Base-by-base conservation (phyloP, 2,113 vertebrate genomes). In the Sinocyclocheilus rhinocerous region DNA sequence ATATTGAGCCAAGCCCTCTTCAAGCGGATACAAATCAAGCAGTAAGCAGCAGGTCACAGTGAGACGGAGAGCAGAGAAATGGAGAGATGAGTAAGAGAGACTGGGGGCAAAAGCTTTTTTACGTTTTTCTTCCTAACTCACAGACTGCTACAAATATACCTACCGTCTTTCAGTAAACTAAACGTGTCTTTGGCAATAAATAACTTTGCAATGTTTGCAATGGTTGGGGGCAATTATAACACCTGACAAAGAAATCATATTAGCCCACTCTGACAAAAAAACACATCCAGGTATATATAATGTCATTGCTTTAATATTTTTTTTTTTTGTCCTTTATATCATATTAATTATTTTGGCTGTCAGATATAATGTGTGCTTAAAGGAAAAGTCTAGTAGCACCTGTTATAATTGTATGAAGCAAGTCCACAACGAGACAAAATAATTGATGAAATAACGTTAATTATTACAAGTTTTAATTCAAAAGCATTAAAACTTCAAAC, bases 1-100 rank as follows among this genome's bases (percentile, higher is more conserved):
- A 55, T 73, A 73, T 84, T 18, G 48, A 83, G 69, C 69, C 67
- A 69, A 85, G 59, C 59, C 61, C n/a, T 85, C 63, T 69, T 85
- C 63, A 45, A 39, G 29, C 61, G 8, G 73, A 79, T 65, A 52
- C 69, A 87, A 81, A 82, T 57, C 78, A 73, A 76, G 24, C 76
- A 29, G 48, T n/a, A 73, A 42, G 77, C 52, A 48, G 76, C 73
- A 75, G 61, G 63, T 24, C 15, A 24, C 12, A 20, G 36, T 2
- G 78, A 80, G 85, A 76, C n/a, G 3, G 22, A 77, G 57, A 52
- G 55, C 59, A 33, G 76, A 80, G 36, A 20, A 39, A 63, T 9
- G 6, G 61, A 61, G n/a, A 81, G 15, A 16, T 70, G 22, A 72
- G 50, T n/a, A 26, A 26, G 50, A 75, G 69, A 59, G 26, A 59